Conservation (phyloP, 1,140 invertebrate genomes). For the Lepidurus arcticus region DNA sequence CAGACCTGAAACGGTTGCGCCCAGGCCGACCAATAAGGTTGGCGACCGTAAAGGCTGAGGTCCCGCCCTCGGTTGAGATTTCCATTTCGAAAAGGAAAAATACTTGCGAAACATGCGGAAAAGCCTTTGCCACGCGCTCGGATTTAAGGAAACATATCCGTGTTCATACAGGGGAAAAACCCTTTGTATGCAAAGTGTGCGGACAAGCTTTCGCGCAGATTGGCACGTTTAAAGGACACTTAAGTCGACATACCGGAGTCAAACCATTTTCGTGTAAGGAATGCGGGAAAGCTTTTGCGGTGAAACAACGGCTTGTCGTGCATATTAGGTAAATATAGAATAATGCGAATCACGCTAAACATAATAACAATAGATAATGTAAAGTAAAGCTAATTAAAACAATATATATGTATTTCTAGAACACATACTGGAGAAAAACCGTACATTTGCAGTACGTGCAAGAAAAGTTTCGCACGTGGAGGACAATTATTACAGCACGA, state of each 20-base stretch:
- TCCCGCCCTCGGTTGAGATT: not conserved
- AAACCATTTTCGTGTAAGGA: slow-evolving; percentile 63
- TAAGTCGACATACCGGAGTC: slow-evolving; percentile 56
- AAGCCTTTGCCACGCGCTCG: slow-evolving; percentile 26
- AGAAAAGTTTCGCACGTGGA: slow-evolving; percentile 38
- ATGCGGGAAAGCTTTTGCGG: slow-evolving; percentile 66
- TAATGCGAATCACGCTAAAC: slow-evolving; percentile 47
- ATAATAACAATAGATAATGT: slow-evolving; percentile 42
- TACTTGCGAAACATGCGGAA: slow-evolving; percentile 30
- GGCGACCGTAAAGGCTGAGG: not conserved
- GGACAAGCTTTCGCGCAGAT: slow-evolving; percentile 58
- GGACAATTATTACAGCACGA: slow-evolving; percentile 40
- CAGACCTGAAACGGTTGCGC: not conserved
- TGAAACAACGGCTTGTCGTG: slow-evolving; percentile 65
- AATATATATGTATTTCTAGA: slow-evolving; percentile 42
- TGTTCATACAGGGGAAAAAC: slow-evolving; percentile 34
- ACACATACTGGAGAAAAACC: slow-evolving; percentile 56
- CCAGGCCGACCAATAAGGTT: not conserved
- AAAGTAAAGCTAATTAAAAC: slow-evolving; percentile 49
- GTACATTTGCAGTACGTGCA: slow-evolving; percentile 48
- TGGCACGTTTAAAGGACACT: slow-evolving; percentile 39
- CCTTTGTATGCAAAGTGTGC: slow-evolving; percentile 83
- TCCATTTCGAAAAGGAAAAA: slow-evolving; percentile 24
- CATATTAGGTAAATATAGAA: slow-evolving; percentile 60
- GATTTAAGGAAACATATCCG: slow-evolving; percentile 34